phyloP scores from a whole-genome alignment of 2,888 invertebrate genomes.

The Leptura quadrifasciata region DNA sequence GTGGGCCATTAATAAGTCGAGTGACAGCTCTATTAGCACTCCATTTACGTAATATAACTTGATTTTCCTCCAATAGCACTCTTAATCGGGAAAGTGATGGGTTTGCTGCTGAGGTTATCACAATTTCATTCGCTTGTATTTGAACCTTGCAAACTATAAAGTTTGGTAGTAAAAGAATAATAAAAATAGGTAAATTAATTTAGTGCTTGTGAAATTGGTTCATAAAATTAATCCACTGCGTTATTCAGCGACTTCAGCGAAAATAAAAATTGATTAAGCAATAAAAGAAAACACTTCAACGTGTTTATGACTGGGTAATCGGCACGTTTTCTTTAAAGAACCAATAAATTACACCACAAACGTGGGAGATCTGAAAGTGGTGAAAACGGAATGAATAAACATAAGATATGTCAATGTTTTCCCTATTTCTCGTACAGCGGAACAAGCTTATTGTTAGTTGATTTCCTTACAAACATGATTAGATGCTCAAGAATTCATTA shows the following conservation, averaged over 20 bases:
- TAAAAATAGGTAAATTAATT: slow-evolving; percentile 41
- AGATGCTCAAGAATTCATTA: no score
- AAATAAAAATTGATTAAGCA: slow-evolving; percentile 45
- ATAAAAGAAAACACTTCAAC: slow-evolving; percentile 41
- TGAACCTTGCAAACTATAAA: slow-evolving; percentile 8
- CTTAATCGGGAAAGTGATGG: background rate
- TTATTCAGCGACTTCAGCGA: slow-evolving; percentile 20
- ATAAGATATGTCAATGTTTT: slow-evolving; percentile 1
- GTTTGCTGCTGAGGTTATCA: background rate
- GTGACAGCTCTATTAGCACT: slow-evolving; percentile 2
- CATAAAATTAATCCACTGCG: slow-evolving; percentile 24
- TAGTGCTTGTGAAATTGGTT: slow-evolving; percentile 37
- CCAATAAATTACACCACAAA: slow-evolving; percentile 25
- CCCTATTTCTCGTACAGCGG: background rate
- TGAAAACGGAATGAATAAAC: background rate
- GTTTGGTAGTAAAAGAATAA: slow-evolving; percentile 15
- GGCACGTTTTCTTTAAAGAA: slow-evolving; percentile 37
- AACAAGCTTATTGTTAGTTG: no score
- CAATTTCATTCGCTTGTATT: background rate
- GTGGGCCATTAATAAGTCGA: background rate
- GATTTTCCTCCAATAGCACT: background rate
- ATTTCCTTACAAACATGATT: no score
- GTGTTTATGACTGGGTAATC: slow-evolving; percentile 41
- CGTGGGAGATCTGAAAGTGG: background rate
- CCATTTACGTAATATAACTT: background rate